Evolutionary conservation across 2,888 invertebrate species (phyloP), one percentile per base, ranked within the genome.

Genomic region (Caenorhabditis sp.): DNA sequence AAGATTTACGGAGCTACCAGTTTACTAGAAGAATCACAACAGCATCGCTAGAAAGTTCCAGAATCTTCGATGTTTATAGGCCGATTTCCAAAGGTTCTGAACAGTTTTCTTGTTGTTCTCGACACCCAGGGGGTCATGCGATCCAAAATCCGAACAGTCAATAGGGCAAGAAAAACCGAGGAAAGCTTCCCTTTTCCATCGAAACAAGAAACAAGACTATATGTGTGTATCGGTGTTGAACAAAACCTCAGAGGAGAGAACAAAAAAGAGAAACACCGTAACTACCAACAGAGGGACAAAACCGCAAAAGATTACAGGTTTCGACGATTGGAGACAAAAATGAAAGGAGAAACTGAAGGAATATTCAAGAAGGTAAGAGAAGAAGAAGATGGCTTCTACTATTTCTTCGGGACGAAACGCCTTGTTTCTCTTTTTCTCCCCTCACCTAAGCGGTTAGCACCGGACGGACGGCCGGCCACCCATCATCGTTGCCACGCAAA

Each of bases 291-390:
- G 10, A 51, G 22, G 24, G 19, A 51, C 0, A 49, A 74, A 74
- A 74, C 63, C 74, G 61, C 49, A 63, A 75, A 75, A 47, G 75
- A 66, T 75, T 75, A 75, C 75, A 75, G 64, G 75, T 75, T 75
- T 66, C 35, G 47, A 10, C 6, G 24, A 16, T 12, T 2, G 19
- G n/a, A 2, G 41, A 19, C 22, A 24, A 16, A 47, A 64, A 22
- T 6, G 64, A 66, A 49, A 28, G 19, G 31, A 49, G 38, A 41
- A 38, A 35, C n/a, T 16, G 22, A 19, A 61, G 26, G 56, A 75
- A 66, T 64, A 64, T 56, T 75, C 58, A 58, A 35, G 75, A 75
- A 54, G 41, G 61, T 54, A 64, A 63, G 28, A 44, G 31, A 31
- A 59, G 31, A 28, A 28, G 26, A 44, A 38, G 26, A 63, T 28